Evolutionary conservation across 2,113 vertebrate species (phyloP), one percentile per base, ranked within the genome.

Genomic region (Rhombomys opimus): DNA sequence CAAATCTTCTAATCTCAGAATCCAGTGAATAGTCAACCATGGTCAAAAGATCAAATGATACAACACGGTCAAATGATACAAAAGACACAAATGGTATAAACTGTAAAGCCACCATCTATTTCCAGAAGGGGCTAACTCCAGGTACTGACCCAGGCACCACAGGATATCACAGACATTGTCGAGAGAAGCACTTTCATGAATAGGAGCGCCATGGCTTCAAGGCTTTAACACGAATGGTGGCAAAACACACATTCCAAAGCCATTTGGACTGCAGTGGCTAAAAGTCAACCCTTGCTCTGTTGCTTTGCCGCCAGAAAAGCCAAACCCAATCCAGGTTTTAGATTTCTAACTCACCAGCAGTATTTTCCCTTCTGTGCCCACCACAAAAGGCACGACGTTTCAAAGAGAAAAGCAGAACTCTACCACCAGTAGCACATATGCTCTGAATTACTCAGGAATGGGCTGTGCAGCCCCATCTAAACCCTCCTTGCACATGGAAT

Each of bases 261-360:
- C 96, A 93, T 50, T 35, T 85, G 70, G 95, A 96, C 12, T 70
- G 46, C 95, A 96, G 86, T 59, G 41, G 46, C 87, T 82, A 90
- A 90, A 61, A 92, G 4, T 93, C 94, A 95, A 88, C 72, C 72
- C 65, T 86, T n/a, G 65, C 80, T 96, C 90, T 96, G 91, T 89
- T 90, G 86, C 67, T 89, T 97, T 94, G 73, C 70, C 75, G 88
- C 89, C 78, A 93, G 88, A 93, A 97, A 90, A 94, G 87, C 46
- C 93, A 91, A 97, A 94, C 93, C 75, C 57, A 95, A 96, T 15
- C 59, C 10, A 93, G 82, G 88, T 88, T 90, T 96, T 86, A 20
- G 65, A 76, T 93, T 91, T 89, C 76, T 73, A 23, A n/a, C 54
- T 81, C 25, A 10, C 46, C 80, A 25, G 14, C 59, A 73, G 54